These are phyloP conservation scores for Drepanosiphum platanoidis DNA, from an alignment of 2,888 invertebrate genomes.

Conservation along the genomic window DNA sequence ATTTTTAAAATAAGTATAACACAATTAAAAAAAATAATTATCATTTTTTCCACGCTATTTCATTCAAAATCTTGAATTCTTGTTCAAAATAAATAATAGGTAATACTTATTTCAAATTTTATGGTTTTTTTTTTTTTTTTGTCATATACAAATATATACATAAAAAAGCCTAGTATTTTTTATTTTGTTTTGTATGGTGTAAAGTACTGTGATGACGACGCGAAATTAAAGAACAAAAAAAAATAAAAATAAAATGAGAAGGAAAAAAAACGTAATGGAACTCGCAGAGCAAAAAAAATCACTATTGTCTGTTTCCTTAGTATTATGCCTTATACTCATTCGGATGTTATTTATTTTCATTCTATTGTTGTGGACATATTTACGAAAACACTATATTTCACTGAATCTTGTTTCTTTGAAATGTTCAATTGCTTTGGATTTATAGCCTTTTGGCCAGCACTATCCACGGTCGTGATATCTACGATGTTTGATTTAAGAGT, in stretches of 20 bases:
- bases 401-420: conserved; percentile 42
- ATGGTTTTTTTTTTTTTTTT: background rate
- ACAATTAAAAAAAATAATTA: too few species aligned
- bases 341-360: conserved; percentile 54
- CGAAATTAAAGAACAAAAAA: conserved; percentile 58
- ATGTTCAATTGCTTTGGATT: conserved; percentile 44
- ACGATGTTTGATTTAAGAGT: conserved; percentile 14
- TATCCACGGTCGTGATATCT: background rate
- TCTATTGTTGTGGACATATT: conserved; percentile 53
- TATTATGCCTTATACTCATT: conserved; percentile 30
- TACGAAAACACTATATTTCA: conserved; percentile 51
- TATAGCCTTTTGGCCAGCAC: conserved; percentile 20
- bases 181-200: conserved; percentile 25
- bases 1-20: too few species aligned
- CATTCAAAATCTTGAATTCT: background rate
- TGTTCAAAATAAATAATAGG: background rate
- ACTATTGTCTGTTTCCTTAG: conserved; percentile 52
- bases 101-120: background rate
- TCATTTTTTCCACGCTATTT: too few species aligned
- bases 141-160: conserved; percentile 26
- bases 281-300: conserved; percentile 23
- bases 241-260: background rate
- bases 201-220: conserved; percentile 22
- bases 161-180: conserved; percentile 24
- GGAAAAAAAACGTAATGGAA: conserved; percentile 40